Conservation (phyloP, 2,797 vertebrate species). For the Gymnothorax reevesii region DNA sequence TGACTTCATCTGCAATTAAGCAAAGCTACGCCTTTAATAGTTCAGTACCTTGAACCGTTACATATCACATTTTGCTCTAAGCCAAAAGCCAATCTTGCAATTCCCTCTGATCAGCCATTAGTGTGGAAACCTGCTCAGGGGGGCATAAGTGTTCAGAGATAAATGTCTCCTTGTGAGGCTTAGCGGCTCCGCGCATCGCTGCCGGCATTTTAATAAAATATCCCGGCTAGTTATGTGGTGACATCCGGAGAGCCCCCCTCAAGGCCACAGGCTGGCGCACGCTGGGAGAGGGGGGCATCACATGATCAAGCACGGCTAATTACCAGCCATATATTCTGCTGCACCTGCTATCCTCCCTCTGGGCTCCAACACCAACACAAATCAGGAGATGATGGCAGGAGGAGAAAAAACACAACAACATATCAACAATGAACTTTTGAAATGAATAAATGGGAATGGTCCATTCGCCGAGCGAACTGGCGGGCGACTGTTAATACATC, state of each 20-base stretch:
- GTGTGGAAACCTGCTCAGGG: slow-evolving; percentile 24
- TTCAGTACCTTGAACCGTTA: slow-evolving; percentile 19
- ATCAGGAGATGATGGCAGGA: slow-evolving; percentile 5
- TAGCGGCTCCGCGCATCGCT: slow-evolving; percentile 15
- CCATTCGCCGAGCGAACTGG: not conserved
- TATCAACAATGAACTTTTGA: slow-evolving; percentile 5
- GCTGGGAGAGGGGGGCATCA: slow-evolving; percentile 1
- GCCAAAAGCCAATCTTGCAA: slow-evolving; percentile 41
- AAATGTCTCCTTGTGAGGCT: slow-evolving; percentile 23
- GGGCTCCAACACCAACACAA: slow-evolving; percentile 20
- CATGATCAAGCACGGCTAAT: slow-evolving; percentile 22
- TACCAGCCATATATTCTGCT: slow-evolving; percentile 18
- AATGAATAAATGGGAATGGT: not conserved
- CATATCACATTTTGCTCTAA: slow-evolving; percentile 43
- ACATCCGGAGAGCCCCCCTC: slow-evolving; percentile 4
- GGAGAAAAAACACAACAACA: not conserved
- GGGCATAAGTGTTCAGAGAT: slow-evolving; percentile 6
- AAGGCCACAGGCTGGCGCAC: slow-evolving; percentile 23
- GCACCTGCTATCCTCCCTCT: slow-evolving; percentile 23
- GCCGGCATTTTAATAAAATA: slow-evolving; percentile 30
- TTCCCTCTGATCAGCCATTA: slow-evolving; percentile 50
- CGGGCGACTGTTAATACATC: slow-evolving; percentile 14
- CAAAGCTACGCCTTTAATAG: slow-evolving; percentile 1
- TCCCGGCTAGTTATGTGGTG: not conserved
- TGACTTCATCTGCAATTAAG: slow-evolving; percentile 13